Evolutionary conservation across 2,797 vertebrate genomes (phyloP).

Genomic region (Perodicticus potto): DNA sequence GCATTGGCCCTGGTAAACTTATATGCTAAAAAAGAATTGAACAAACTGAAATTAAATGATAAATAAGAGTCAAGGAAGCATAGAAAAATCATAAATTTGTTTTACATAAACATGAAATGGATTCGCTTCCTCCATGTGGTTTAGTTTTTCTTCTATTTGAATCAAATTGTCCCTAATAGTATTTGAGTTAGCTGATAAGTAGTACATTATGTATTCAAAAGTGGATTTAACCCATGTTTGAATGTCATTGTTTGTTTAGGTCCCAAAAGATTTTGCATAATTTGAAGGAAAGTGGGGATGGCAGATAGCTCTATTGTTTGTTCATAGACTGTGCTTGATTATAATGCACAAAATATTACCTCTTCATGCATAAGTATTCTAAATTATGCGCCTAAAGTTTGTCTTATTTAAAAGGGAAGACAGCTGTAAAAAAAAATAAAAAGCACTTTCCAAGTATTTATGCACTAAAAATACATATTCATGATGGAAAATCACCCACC

Average conservation of each 20-base stretch:
- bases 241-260: constrained; percentile 44
- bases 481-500: constrained; percentile 66
- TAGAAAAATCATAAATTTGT: constrained; percentile 64
- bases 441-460: constrained; percentile 67
- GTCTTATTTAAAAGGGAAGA: constrained; percentile 77
- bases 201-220: constrained; percentile 64
- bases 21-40: too few relatives aligned
- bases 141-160: constrained; percentile 74
- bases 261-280: background rate
- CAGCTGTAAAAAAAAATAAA: constrained; percentile 64
- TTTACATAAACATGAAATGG: constrained; percentile 69
- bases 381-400: constrained; percentile 77
- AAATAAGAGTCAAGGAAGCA: constrained; percentile 64
- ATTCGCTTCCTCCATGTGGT: constrained; percentile 69
- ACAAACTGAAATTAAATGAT: constrained; percentile 38
- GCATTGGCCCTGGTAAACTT: constrained; percentile 59
- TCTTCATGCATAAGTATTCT: constrained; percentile 69
- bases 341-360: constrained; percentile 75
- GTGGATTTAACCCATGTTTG: constrained; percentile 63
- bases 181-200: constrained; percentile 71
- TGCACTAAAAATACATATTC: constrained; percentile 69
- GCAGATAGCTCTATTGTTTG: constrained; percentile 70
- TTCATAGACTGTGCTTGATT: constrained; percentile 66
- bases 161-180: background rate
- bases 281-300: constrained; percentile 43